Evolutionary conservation across 2,888 invertebrate species (phyloP), one percentile per base, ranked within the genome.

Genomic region (Rhamnusium bicolor): DNA sequence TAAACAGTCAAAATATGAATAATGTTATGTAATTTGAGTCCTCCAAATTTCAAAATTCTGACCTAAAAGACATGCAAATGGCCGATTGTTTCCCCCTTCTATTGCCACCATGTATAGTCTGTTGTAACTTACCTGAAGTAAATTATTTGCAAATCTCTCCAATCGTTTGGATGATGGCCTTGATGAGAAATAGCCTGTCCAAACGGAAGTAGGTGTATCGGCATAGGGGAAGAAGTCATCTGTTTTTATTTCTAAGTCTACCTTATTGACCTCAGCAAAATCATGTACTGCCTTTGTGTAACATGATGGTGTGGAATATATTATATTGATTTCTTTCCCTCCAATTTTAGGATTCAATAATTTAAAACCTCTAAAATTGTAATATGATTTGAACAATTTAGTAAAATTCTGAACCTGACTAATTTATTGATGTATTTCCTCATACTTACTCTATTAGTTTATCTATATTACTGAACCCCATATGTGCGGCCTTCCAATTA

Each of bases 271-370:
- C 19, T 83, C 76, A 65, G 88, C 85, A 8, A 87, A 86, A 27
- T 87, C 83, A 72, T 89, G 91, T 0, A 96, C 88, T 0, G 95
- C 91, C 83, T 95, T 93, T 67, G 95, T 80, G 82, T 96, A 96
- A 81, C 96, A 96, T 0, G 93, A 92, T 0, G 96, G 96, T 0
- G 95, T 95, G 0, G 96, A 96, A 84, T 96, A 96, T 74, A 95
- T 91, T 6, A 96, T 86, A 80, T 96, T 95, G 0, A 67, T 14
- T 21, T 67, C 27, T 16, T 78, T 58, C 61, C 90, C 61, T 3
- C 71, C 29, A 12, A 72, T 61, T 62, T 18, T 68, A 3, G 72
- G 72, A 7, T 69, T 68, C 29, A 72, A 69, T 47, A 54, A 46
- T 29, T 69, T 46, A 18, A 80, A 80, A 32, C 79, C 80, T 29